Base-by-base conservation (phyloP, 2,113 vertebrate species). In the Diphyllodes magnificus region DNA sequence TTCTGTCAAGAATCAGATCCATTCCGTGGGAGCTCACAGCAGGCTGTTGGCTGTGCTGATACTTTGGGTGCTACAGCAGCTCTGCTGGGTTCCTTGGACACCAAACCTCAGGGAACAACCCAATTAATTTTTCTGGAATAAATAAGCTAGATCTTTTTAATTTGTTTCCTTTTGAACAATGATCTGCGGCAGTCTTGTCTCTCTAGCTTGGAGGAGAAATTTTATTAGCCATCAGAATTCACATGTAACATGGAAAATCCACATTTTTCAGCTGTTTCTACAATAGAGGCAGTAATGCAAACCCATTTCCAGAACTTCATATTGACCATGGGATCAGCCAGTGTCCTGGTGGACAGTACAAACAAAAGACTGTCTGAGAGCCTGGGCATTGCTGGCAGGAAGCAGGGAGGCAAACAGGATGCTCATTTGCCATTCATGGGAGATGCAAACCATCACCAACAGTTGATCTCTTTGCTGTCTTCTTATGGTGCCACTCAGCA, bases 51-150 rank as follows among this genome's bases (percentile, higher is more conserved):
- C 15, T 83, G 61, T 3, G 14, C 33, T 13, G 5, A 37, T 42
- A 45, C 13, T 12, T 60, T 60, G 21, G 35, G 31, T 10, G 1
- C 10, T 4, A 0, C 0, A 6, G 18, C 20, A 79, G 5, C 40
- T 50, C 39, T 71, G 44, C 11, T 28, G 13, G 22, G 37, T 53
- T 25, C 28, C 44, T 87, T 68, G 47, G 24, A 39, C 17, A 22
- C 27, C 39, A 71, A 71, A 75, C 37, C 2, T 4, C 61, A 92
- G 24, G 24, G 37, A 84, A 27, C 1, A 15, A 35, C 13, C 21
- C 2, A 9, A 39, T 59, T 76, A 64, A 49, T 64, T 64, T 18
- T 35, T 83, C 39, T 59, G 30, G 35, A 93, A 61, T 39, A 88
- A 88, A 86, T 53, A 28, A 77, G 2, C 28, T 73, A 40, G 6